phyloP scores from a whole-genome alignment of 1,140 invertebrate species.

The Drosophila tani region DNA sequence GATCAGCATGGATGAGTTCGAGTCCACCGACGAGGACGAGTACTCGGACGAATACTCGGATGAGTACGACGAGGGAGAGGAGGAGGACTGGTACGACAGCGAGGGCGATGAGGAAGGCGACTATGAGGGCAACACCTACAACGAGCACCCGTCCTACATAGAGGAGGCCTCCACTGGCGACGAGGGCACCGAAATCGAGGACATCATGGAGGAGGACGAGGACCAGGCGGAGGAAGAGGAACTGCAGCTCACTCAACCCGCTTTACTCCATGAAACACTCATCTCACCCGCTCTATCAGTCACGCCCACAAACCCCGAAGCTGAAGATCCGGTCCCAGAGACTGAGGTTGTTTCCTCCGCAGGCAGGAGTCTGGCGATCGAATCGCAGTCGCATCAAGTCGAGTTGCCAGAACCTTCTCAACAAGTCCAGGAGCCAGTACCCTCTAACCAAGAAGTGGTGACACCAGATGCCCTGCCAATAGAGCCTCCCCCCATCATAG shows the following conservation, averaged over 20 bases:
- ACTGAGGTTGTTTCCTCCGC: conserved; percentile 58
- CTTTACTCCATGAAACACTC: conserved; percentile 41
- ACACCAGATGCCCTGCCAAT: conserved; percentile 1
- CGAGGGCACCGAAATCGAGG: conserved; percentile 66
- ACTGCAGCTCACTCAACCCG: conserved; percentile 7
- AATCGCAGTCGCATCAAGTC: neutral
- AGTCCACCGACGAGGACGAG: conserved; percentile 85
- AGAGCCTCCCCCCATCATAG: conserved; percentile 15
- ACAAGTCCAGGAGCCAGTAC: too few species aligned
- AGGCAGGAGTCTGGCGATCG: conserved; percentile 17
- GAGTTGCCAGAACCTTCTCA: neutral
- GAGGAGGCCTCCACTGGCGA: conserved; percentile 73
- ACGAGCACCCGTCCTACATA: conserved; percentile 50
- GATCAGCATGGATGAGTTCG: conserved; percentile 87
- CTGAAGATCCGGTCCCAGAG: conserved; percentile 7
- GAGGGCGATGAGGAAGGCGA: conserved; percentile 84
- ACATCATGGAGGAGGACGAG: conserved; percentile 66
- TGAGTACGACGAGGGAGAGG: conserved; percentile 82
- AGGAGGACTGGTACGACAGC: conserved; percentile 86
- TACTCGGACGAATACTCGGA: conserved; percentile 86
- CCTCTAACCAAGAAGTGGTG: neutral
- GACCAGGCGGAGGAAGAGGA: conserved; percentile 34
- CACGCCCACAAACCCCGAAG: conserved; percentile 65
- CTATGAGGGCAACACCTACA: conserved; percentile 56
- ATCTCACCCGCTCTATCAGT: conserved; percentile 51